Conservation (phyloP, 2,888 invertebrate species). For the Cylloceria caligata region DNA sequence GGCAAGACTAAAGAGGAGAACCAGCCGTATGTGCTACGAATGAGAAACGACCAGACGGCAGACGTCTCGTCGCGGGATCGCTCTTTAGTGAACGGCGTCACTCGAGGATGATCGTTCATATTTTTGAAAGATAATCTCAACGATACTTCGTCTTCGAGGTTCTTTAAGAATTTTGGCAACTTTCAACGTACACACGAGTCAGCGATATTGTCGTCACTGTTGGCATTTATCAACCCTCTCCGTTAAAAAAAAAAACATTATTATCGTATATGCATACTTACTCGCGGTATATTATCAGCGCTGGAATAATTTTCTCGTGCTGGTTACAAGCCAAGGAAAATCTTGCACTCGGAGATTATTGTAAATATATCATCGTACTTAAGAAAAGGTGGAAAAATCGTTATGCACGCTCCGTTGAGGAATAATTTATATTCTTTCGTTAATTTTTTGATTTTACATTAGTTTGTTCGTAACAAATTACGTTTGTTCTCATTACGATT, state of each 20-base stretch:
- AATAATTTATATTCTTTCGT: conserved; percentile 5
- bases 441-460: neutral
- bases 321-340: conserved; percentile 8
- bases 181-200: conserved; percentile 23
- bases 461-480: neutral
- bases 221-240: conserved; percentile 36
- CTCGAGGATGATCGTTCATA: conserved; percentile 48
- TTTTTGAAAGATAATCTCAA: conserved; percentile 53
- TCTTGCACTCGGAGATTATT: neutral
- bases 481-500: neutral
- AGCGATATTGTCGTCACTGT: conserved; percentile 40
- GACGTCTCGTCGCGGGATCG: conserved; percentile 3
- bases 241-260: conserved; percentile 1
- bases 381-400: neutral
- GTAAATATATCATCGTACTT: neutral
- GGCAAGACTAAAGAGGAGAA: neutral
- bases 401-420: neutral
- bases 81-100: conserved; percentile 11
- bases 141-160: conserved; percentile 43
- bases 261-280: conserved; percentile 18
- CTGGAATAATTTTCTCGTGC: neutral
- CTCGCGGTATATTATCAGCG: neutral
- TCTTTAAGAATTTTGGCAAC: conserved; percentile 53
- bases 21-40: conserved; percentile 3
- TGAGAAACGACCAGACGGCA: conserved; percentile 2